Percentiles rank a stretch among this genome's conserved stretches.
phyloP scores from a whole-genome alignment of 2,888 invertebrate genomes.

The Tachina fera region DNA sequence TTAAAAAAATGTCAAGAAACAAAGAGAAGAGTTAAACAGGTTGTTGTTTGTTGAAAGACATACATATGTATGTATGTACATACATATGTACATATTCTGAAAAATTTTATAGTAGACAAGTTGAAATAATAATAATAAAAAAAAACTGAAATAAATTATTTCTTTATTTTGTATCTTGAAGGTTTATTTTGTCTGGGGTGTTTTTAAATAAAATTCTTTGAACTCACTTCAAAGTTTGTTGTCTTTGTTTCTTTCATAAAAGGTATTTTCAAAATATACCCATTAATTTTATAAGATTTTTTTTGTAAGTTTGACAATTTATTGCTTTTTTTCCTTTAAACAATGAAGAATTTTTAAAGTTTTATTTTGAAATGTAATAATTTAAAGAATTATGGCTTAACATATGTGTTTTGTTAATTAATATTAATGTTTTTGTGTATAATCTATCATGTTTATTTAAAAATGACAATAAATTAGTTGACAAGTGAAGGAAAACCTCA shows the following conservation, averaged over 20 bases:
- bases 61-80: background rate
- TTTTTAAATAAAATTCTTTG: conserved; percentile 55
- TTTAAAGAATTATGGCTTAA: conserved; percentile 63
- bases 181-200: conserved; percentile 45
- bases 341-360: background rate
- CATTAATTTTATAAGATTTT: conserved; percentile 63
- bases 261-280: conserved; percentile 52
- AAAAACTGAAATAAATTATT: conserved; percentile 59
- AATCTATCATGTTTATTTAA: conserved; percentile 17
- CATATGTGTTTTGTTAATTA: conserved; percentile 62
- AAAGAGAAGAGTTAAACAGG: conserved; percentile 62
- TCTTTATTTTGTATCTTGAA: conserved; percentile 37
- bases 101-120: conserved; percentile 42
- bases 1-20: conserved; percentile 10
- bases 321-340: conserved; percentile 7
- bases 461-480: background rate
- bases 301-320: conserved; percentile 58
- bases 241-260: conserved; percentile 3
- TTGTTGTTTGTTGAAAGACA: conserved; percentile 47
- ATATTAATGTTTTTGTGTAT: conserved; percentile 49
- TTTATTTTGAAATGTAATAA: conserved; percentile 32
- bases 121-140: background rate
- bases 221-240: conserved; percentile 30
- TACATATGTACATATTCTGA: conserved; percentile 4
- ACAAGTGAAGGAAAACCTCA: background rate